phyloP scores from a whole-genome alignment of 2,797 vertebrate species.

The Sebastes taczanowskii region DNA sequence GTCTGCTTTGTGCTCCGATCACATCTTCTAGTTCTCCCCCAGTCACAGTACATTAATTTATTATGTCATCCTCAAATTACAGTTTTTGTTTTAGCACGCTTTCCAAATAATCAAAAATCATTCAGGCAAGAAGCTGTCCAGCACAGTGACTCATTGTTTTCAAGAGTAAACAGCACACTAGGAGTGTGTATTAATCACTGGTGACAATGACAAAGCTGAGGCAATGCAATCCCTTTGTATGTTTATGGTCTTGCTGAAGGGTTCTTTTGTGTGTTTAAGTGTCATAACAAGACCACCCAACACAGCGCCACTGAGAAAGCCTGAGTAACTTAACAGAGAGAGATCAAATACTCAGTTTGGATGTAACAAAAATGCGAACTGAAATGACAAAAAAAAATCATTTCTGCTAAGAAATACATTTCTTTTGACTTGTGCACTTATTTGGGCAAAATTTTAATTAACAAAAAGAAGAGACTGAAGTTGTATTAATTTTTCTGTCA shows the following conservation, averaged over 20 bases:
- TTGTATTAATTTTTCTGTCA: too few relatives aligned
- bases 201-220: conserved; percentile 42
- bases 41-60: conserved; percentile 25
- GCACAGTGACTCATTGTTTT: conserved; percentile 48
- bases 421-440: too few relatives aligned
- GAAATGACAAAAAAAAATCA: neutral
- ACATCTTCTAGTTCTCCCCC: neutral
- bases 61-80: conserved; percentile 44
- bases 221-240: conserved; percentile 23
- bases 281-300: conserved; percentile 63
- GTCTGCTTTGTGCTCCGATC: conserved; percentile 6
- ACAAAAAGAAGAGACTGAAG: too few relatives aligned
- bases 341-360: neutral
- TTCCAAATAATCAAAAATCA: conserved; percentile 56
- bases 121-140: conserved; percentile 27
- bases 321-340: neutral
- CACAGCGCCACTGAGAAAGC: neutral
- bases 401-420: neutral
- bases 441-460: too few relatives aligned
- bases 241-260: conserved; percentile 35
- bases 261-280: conserved; percentile 33
- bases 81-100: conserved; percentile 25
- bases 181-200: conserved; percentile 43
- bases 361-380: neutral
- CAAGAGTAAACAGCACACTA: conserved; percentile 18